Base-by-base conservation (phyloP, 2,888 invertebrate species). In the Erynnis tages region DNA sequence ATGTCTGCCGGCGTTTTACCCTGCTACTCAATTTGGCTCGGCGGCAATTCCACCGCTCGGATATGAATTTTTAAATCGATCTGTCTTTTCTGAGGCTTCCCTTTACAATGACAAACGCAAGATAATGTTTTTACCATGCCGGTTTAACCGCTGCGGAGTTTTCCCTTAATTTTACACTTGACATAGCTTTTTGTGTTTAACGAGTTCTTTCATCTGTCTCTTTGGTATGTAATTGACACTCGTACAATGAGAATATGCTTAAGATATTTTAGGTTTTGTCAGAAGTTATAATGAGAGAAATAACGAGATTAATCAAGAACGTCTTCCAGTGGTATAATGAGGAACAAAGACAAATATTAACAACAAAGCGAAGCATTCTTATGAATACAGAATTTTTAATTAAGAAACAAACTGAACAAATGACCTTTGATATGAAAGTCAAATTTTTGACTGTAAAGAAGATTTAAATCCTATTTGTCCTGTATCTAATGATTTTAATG, bases 11-110 rank as follows among this genome's bases (percentile, higher is more conserved):
- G 34, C 25, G 44, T 58, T 45, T 19, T 38, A 46, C 45, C 49
- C 25, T 40, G 35, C 34, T 34, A 32, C 50, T 49, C 53, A 60
- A 65, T 63, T 63, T 62, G 52, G 46, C 41, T 19, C 17, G 53
- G 41, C 57, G 43, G 55, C 49, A 56, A 56, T 60, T 60, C 54
- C 25, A 46, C 52, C 54, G 50, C 49, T 25, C 37, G 32, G 40
- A 41, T 52, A 61, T 61, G 57, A 55, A 60, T 58, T 61, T 58
- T 57, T 68, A 62, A 63, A 27, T 38, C 47, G 13, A 38, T 16
- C 53, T 16, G 40, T 11, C 23, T 53, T 34, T 46, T 44, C 47
- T 38, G 38, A 23, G 21, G 37, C 49, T 48, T 46, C 14, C 32
- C 40, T 57, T 32, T 21, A 21, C 44, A 54, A 56, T 58, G 48